Conservation (phyloP, 92 coral and sea anemone genomes). For the Ricordea florida region DNA sequence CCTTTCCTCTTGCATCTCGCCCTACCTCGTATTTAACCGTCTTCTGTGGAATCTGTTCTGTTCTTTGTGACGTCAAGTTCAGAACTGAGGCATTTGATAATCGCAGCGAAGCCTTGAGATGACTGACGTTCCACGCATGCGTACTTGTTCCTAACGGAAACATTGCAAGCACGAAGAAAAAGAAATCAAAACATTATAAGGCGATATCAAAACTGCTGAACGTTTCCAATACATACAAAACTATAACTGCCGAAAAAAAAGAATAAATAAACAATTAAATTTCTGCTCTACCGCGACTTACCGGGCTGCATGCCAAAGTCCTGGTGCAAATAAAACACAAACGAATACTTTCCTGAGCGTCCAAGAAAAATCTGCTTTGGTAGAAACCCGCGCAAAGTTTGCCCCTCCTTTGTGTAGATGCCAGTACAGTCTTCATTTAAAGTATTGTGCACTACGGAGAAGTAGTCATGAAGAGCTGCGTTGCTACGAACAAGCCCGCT, state of each 20-base stretch:
- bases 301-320: constrained; percentile 45
- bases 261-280: not conserved
- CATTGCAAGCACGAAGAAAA: no score
- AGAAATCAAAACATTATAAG: no score
- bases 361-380: constrained; percentile 72
- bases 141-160: constrained; percentile 59
- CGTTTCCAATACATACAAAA: no score
- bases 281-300: not conserved
- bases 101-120: constrained; percentile 68
- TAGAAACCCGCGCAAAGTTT: not conserved
- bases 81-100: constrained; percentile 67
- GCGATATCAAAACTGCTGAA: no score
- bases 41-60: constrained; percentile 29
- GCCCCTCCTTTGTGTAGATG: not conserved
- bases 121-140: constrained; percentile 70
- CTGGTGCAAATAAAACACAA: constrained; percentile 55
- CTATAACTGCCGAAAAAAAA: not conserved
- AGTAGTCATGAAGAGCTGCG: not conserved
- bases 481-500: not conserved
- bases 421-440: constrained; percentile 12
- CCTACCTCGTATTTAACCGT: constrained; percentile 75
- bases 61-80: constrained; percentile 51
- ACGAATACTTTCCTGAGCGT: constrained; percentile 59
- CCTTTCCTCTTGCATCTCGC: not conserved
- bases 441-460: not conserved